These are phyloP conservation scores for Oceanodroma tethys DNA, from an alignment of 2,113 vertebrate species.

Conservation along the genomic window DNA sequence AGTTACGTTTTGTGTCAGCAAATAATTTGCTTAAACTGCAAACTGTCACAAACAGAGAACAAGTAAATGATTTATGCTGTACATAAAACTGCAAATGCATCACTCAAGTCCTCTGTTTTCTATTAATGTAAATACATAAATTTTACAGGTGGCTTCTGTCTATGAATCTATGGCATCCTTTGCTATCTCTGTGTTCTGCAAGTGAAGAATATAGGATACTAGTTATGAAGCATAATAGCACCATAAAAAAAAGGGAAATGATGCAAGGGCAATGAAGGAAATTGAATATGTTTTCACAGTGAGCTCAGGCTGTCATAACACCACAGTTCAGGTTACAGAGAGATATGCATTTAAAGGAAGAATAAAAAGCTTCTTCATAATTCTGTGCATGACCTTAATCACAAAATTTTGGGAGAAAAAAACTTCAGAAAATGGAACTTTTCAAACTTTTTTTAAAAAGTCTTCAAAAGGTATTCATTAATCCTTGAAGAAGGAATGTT, in stretches of 20 bases:
- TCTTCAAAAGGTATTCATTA: not conserved
- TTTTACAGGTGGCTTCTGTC: slow-evolving; percentile 1
- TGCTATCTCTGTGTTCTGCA: not conserved
- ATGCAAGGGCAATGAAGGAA: not conserved
- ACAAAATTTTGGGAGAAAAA: not conserved
- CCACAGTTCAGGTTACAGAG: not conserved
- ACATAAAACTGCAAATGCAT: not conserved
- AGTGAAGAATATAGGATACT: not conserved
- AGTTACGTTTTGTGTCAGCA: not conserved
- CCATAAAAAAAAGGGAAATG: not conserved
- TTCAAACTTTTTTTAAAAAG: not conserved
- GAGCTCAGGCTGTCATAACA: not conserved
- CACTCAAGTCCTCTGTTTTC: slow-evolving; percentile 4
- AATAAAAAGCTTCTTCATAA: not conserved
- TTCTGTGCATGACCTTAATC: not conserved
- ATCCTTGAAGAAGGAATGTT: not conserved
- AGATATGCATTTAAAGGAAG: not conserved
- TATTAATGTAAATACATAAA: slow-evolving; percentile 4
- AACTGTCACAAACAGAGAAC: not conserved
- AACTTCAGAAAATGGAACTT: not conserved
- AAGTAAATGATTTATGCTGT: slow-evolving; percentile 23
- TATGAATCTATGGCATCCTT: not conserved
- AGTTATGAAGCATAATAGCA: not conserved
- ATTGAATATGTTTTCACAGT: not conserved
- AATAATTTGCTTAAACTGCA: slow-evolving; percentile 54